Base-by-base conservation (phyloP, 1,140 invertebrate genomes). In the Drosophila tsacasi region DNA sequence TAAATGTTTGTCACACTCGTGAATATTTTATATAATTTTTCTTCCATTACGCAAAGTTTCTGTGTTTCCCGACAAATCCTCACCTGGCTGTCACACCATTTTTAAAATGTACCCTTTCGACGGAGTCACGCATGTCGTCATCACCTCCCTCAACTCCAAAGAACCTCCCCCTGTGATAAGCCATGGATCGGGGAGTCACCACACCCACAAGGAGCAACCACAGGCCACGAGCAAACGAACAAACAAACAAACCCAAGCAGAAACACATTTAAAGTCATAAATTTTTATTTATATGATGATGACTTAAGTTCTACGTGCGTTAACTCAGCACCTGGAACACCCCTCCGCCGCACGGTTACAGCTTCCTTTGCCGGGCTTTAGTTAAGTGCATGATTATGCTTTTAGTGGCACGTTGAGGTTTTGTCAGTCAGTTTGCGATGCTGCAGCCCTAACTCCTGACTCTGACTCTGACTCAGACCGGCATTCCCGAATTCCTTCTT, bases 371-470 rank as follows among this genome's bases (percentile, higher is more conserved):
- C 64, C 73, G 78, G 78, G 81, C 85, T 90, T 89, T 85, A 84
- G 78, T 90, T 90, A 90, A 90, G 85, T 90, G 85, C 85, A 90
- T 90, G 85, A 90, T 90, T 90, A 90, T 90, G 85, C 85, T 90
- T 90, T 90, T 90, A 90, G 85, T 90, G 85, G 85, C 81, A 90
- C 83, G 85, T 90, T 82, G 85, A 85, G 85, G 81, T 90, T 89
- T 90, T 85, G 77, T 81, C 78, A 79, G 84, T 90, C 83, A 83
- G 83, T 83, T 80, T 61, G 69, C 54, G 68, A 69, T 64, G 67
- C 59, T 63, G 54, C 50, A 61, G 47, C 72, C 76, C 81, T 2
- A 19, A 7, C 54, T 39, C 46, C 67, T 25, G 32, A 63, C 66
- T 59, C 61, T 37, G 55, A 60, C 66, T 62, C 61, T 59, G 58